Conservation (phyloP, 2,797 vertebrate species). For the Lagodon rhomboides region DNA sequence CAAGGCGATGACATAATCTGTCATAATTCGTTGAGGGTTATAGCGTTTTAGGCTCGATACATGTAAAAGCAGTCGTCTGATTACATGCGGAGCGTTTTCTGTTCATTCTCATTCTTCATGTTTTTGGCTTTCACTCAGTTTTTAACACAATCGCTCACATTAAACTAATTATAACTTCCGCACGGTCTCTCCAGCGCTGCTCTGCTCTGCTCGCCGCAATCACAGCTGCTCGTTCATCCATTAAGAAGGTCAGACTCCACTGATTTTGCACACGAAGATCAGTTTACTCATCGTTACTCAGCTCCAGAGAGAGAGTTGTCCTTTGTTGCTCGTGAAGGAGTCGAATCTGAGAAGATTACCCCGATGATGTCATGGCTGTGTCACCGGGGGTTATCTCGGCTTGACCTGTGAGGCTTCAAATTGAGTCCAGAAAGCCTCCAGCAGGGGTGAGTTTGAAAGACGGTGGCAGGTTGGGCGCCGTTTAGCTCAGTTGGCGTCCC, state of each 20-base stretch:
- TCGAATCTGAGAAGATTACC: background rate
- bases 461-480: no score
- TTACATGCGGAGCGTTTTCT: background rate
- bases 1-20: background rate
- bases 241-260: background rate
- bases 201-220: background rate
- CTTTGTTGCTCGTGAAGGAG: background rate
- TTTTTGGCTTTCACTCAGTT: background rate
- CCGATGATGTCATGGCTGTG: background rate
- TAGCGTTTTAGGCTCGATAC: background rate
- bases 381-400: background rate
- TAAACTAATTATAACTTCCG: background rate
- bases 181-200: background rate
- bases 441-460: background rate
- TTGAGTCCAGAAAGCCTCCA: background rate
- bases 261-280: background rate
- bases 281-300: constrained; percentile 18
- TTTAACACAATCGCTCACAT: background rate
- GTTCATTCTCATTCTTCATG: background rate
- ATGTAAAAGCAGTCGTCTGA: background rate
- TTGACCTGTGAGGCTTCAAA: background rate
- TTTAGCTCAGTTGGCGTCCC: no score
- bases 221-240: constrained; percentile 6
- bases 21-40: background rate
- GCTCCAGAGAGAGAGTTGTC: no score